phyloP scores from a whole-genome alignment of 2,113 vertebrate species.

The Electrona antarctica region DNA sequence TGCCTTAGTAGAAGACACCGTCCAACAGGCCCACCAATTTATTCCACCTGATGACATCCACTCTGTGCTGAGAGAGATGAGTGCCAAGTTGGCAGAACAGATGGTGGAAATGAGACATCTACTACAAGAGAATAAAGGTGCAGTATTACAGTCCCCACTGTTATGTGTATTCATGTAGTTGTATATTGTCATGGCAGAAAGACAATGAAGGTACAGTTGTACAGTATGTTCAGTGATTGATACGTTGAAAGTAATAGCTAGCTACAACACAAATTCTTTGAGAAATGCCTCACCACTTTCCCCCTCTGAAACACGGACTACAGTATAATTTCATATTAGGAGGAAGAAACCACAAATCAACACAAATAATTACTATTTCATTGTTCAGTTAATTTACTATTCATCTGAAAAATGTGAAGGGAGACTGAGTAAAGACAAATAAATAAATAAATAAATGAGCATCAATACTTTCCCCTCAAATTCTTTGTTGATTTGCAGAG shows the following conservation, averaged over 20 bases:
- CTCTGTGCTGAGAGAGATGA: conserved; percentile 53
- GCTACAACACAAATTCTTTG: neutral
- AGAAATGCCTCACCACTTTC: too few relatives aligned
- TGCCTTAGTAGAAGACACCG: conserved; percentile 14
- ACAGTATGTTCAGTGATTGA: neutral
- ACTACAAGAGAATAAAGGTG: conserved; percentile 49
- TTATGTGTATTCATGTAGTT: neutral
- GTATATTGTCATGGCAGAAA: neutral
- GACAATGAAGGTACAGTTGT: neutral
- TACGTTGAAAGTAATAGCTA: too few relatives aligned
- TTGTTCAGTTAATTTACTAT: too few relatives aligned
- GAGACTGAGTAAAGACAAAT: too few relatives aligned
- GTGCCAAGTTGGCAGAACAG: conserved; percentile 34
- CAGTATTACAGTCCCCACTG: neutral
- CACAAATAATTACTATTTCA: too few relatives aligned
- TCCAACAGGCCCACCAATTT: neutral
- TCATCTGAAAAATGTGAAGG: too few relatives aligned
- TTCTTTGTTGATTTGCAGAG: too few relatives aligned
- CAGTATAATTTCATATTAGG: too few relatives aligned
- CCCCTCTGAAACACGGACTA: too few relatives aligned
- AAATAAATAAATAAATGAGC: too few relatives aligned
- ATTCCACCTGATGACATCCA: conserved; percentile 45
- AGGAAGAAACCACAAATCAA: too few relatives aligned
- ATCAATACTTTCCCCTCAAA: too few relatives aligned
- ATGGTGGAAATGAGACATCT: conserved; percentile 40